A percentile compares a stretch with the other conserved stretches of the same genome.
phyloP scores from a whole-genome alignment of 2,888 invertebrate species.

The Drepanosiphum platanoidis region DNA sequence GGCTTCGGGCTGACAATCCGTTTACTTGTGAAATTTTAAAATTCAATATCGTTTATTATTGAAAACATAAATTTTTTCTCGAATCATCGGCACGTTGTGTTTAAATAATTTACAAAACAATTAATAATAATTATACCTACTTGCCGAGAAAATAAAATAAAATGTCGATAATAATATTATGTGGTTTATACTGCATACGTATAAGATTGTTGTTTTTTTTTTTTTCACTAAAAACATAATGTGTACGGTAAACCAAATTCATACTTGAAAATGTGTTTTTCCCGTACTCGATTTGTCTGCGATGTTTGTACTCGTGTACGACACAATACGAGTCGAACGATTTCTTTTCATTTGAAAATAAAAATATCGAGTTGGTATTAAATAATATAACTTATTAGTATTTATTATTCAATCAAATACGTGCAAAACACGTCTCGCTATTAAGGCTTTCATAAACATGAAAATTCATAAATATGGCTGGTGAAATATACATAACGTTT shows the following conservation, averaged over 20 bases:
- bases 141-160: no score
- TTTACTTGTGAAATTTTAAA: neutral
- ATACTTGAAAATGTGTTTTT: neutral
- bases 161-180: no score
- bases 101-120: no score
- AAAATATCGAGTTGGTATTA: neutral
- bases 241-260: neutral
- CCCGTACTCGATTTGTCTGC: no score
- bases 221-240: neutral
- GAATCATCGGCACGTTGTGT: no score
- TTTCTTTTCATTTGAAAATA: neutral
- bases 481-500: neutral
- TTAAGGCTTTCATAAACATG: no score
- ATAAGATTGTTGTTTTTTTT: neutral
- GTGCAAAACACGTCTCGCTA: neutral
- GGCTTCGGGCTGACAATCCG: neutral
- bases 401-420: neutral
- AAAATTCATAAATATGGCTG: neutral
- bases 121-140: no score
- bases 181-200: neutral
- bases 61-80: neutral
- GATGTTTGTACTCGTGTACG: no score
- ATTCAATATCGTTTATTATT: neutral
- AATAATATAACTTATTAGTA: neutral
- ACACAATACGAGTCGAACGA: neutral